Base-by-base conservation (phyloP, 2,888 invertebrate species). In the Ormyrus pomaceus region DNA sequence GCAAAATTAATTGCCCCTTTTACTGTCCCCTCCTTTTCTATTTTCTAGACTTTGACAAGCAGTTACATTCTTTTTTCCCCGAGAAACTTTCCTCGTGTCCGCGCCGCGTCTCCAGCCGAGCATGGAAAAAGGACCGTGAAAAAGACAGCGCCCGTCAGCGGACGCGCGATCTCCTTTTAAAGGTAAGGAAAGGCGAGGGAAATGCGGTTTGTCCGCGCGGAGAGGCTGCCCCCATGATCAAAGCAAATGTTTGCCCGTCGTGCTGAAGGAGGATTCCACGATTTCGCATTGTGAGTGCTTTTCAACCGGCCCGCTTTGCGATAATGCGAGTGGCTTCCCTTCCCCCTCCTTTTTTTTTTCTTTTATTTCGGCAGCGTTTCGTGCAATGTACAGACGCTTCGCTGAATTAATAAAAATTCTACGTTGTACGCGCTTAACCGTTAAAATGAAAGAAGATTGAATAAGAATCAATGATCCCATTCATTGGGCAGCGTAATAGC, bases 181-280 rank as follows among this genome's bases (percentile, higher is more conserved):
- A 70, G 71, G 48, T 58, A 59, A 9, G 56, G 46, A 13, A 56
- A 46, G 62, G 62, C 59, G 77, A 56, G 64, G 6, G 56, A 65
- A 64, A 65, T 56, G 58, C 11, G 13, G 58, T 50, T 64, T 45
- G 58, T 56, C 56, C 45, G 34, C 10, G 5, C 56, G 34, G 34
- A 10, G 58, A 69, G 68, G 73, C 46, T 61, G 34, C 3, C 34
- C 19, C 55, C 58, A 58, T 68, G 82, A 82, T 82, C 82, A 82
- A 82, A 82, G 82, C 51, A 79, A 82, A 82, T 79, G 79, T 82
- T 82, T 79, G 73, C 64, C 70, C 56, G 50, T 13, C 59, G 62
- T 13, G 69, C 48, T n/a, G 11, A 66, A 65, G 56, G 53, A 56
- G 70, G 55, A 66, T 58, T 59, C 51, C 74, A 65, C 71, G 77